Evolutionary conservation across 2,113 vertebrate species (phyloP).

Genomic region (Odocoileus virginianus): DNA sequence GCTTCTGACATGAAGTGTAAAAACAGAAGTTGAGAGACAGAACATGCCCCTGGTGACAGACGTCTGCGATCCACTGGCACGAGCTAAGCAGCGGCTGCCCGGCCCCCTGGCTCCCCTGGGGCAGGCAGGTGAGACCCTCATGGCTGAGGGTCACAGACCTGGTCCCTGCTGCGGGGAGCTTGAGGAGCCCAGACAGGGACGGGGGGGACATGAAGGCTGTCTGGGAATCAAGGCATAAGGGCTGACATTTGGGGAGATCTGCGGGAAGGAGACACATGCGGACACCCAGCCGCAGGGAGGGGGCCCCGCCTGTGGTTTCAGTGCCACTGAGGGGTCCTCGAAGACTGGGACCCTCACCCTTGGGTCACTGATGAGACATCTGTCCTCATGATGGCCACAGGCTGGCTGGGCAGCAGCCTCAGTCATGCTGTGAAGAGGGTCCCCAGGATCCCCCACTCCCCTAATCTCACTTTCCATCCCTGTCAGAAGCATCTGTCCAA

Average conservation of each 20-base stretch:
- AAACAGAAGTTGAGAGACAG: not conserved
- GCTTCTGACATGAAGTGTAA: not conserved
- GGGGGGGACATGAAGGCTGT: not conserved
- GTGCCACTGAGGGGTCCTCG: not conserved
- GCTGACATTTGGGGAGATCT: not conserved
- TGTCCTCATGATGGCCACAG: not conserved
- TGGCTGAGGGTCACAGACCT: not conserved
- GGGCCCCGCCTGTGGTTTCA: not conserved
- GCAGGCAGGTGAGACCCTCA: rapidly evolving
- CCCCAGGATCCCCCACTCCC: not conserved
- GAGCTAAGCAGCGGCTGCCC: rapidly evolving
- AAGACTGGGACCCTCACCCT: not conserved
- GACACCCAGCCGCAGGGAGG: not conserved
- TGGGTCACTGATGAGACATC: not conserved
- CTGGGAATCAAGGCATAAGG: rapidly evolving
- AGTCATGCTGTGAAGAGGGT: not conserved
- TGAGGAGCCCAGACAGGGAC: not conserved
- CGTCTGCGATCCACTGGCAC: rapidly evolving
- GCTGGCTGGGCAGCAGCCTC: not conserved
- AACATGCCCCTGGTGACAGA: rapidly evolving
- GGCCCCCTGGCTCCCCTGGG: rapidly evolving
- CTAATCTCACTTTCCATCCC: not conserved
- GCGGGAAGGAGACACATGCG: not conserved
- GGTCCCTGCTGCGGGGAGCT: not conserved
- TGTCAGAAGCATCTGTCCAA: not conserved